Conservation (phyloP, 1,140 invertebrate genomes). For the Pygmarrhopalites habei region DNA sequence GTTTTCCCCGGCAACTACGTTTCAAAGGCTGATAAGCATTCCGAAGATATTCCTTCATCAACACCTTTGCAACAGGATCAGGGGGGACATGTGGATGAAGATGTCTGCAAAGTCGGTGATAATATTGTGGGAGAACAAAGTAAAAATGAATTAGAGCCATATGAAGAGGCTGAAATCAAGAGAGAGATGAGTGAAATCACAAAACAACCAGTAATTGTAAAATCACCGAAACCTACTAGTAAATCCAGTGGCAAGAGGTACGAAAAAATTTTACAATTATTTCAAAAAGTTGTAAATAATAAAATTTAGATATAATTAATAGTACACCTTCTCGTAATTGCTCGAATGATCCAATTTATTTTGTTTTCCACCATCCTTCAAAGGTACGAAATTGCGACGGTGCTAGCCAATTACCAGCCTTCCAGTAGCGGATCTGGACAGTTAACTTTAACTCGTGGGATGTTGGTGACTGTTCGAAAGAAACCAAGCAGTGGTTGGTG, state of each 20-base stretch:
- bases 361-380: too few relatives aligned
- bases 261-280: too few relatives aligned
- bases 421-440: constrained; percentile 71
- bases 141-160: constrained; percentile 31
- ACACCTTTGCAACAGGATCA: background rate
- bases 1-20: constrained; percentile 96
- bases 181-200: constrained; percentile 38
- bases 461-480: constrained; percentile 90
- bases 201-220: constrained; percentile 21
- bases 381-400: constrained; percentile 80
- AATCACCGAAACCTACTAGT: constrained; percentile 32
- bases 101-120: too few relatives aligned
- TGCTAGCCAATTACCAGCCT: constrained; percentile 78
- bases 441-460: constrained; percentile 80
- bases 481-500: constrained; percentile 97
- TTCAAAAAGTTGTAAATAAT: too few relatives aligned
- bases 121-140: constrained; percentile 13
- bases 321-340: too few relatives aligned
- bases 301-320: too few relatives aligned
- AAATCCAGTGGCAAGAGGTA: constrained; percentile 58
- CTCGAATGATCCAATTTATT: too few relatives aligned
- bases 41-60: background rate
- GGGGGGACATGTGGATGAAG: too few relatives aligned
- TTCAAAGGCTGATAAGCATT: constrained; percentile 50
- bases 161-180: constrained; percentile 37